A percentile compares a stretch with the other conserved stretches of the same genome.
phyloP scores from a whole-genome alignment of 2,888 invertebrate species.

The Trissoscelio sp. region DNA sequence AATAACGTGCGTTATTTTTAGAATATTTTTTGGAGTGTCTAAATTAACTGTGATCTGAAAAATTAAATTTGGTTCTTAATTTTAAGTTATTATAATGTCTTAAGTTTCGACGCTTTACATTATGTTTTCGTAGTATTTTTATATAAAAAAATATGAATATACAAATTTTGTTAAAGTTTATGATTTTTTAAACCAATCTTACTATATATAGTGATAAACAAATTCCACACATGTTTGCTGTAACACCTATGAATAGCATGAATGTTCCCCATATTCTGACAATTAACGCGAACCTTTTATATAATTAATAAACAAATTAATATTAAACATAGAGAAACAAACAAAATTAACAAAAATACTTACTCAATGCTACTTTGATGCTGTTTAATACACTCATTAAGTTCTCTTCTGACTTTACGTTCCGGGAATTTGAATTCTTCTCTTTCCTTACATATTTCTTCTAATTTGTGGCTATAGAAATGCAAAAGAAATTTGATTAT shows the following conservation, averaged over 20 bases:
- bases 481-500: neutral
- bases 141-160: no score
- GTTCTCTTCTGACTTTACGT: neutral
- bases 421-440: neutral
- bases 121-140: no score
- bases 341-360: neutral
- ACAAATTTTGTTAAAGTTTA: no score
- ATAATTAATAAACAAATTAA: neutral
- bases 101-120: no score
- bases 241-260: constrained; percentile 14
- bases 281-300: constrained; percentile 8
- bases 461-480: constrained; percentile 13
- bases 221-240: constrained; percentile 25
- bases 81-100: no score
- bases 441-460: neutral
- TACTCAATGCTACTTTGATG: constrained; percentile 13
- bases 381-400: constrained; percentile 1
- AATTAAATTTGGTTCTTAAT: no score
- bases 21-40: constrained; percentile 7
- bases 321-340: neutral
- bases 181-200: constrained; percentile 6
- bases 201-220: constrained; percentile 27
- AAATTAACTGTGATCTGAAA: constrained; percentile 24
- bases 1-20: constrained; percentile 20
- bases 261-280: constrained; percentile 5